These are phyloP conservation scores for Tuberolachnus salignus DNA, from an alignment of 2,888 invertebrate species.

Conservation along the genomic window DNA sequence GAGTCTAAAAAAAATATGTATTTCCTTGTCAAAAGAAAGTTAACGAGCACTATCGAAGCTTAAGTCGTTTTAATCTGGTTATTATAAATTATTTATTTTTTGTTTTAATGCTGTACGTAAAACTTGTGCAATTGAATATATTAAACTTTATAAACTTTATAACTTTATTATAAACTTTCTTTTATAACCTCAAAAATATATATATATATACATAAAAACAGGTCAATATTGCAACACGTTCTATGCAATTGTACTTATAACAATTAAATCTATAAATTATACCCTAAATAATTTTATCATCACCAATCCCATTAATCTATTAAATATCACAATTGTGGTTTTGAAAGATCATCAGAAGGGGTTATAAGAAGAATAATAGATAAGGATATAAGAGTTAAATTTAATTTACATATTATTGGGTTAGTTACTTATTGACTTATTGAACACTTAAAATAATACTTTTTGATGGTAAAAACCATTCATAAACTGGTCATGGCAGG, in stretches of 20 bases:
- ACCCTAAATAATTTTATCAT: constrained; percentile 1
- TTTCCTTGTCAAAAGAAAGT: background rate
- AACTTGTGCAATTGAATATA: no score
- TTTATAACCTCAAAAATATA: background rate
- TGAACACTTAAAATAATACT: constrained; percentile 10
- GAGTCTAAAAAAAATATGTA: constrained; percentile 5
- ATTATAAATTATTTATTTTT: no score
- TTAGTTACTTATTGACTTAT: constrained; percentile 24
- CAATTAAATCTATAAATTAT: background rate
- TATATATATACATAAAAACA: background rate
- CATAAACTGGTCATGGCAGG: constrained; percentile 88
- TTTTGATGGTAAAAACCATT: constrained; percentile 58
- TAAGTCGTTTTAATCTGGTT: no score
- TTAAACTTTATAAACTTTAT: no score
- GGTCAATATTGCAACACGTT: background rate
- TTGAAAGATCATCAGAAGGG: constrained; percentile 33
- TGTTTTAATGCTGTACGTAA: no score
- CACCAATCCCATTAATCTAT: constrained; percentile 39
- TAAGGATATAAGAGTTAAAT: constrained; percentile 3
- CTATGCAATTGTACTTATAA: background rate
- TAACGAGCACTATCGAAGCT: background rate
- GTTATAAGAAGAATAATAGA: constrained; percentile 6
- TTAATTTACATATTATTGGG: constrained; percentile 6
- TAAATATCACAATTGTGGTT: constrained; percentile 48
- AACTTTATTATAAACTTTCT: background rate